Percentiles rank a stretch among this genome's conserved stretches.
These are phyloP conservation scores for Pachyuromys duprasi DNA, from an alignment of 2,797 vertebrate genomes.

Conservation along the genomic window DNA sequence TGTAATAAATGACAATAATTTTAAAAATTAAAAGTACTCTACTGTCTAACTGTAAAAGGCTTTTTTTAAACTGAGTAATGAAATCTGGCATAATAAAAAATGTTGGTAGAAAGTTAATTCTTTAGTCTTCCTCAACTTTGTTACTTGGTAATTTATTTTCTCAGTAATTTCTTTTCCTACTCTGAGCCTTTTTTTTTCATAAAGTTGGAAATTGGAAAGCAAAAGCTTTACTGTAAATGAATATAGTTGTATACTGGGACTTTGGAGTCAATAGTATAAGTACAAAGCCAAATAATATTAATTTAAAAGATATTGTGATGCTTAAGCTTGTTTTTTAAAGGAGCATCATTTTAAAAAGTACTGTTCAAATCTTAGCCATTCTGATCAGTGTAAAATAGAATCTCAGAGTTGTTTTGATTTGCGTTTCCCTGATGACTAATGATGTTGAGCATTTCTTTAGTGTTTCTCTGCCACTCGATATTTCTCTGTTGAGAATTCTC, in stretches of 20 bases:
- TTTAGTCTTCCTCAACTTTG: not conserved
- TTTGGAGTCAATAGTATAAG: slow-evolving; percentile 35
- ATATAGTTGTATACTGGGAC: not conserved
- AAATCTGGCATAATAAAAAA: slow-evolving; percentile 30
- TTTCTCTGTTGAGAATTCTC: no score
- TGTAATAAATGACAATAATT: no score
- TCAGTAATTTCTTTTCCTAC: slow-evolving; percentile 13
- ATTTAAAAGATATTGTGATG: not conserved
- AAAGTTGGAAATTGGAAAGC: slow-evolving; percentile 31
- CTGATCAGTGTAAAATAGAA: no score
- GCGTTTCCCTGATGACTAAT: no score
- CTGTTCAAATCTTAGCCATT: not conserved
- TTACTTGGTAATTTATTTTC: not conserved
- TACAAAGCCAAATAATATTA: not conserved
- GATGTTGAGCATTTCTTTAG: no score
- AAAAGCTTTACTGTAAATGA: not conserved
- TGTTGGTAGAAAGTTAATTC: slow-evolving; percentile 30
- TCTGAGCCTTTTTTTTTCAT: not conserved
- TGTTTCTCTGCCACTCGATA: no score
- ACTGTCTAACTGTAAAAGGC: not conserved
- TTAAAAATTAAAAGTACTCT: not conserved
- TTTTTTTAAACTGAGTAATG: slow-evolving; percentile 38
- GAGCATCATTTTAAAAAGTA: not conserved
- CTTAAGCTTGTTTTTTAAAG: slow-evolving; percentile 43
- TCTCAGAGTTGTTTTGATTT: no score